A percentile compares a stretch with the other conserved stretches of the same genome.
Evolutionary conservation across 2,113 vertebrate species (phyloP).

Genomic region (Catagonus wagneri): DNA sequence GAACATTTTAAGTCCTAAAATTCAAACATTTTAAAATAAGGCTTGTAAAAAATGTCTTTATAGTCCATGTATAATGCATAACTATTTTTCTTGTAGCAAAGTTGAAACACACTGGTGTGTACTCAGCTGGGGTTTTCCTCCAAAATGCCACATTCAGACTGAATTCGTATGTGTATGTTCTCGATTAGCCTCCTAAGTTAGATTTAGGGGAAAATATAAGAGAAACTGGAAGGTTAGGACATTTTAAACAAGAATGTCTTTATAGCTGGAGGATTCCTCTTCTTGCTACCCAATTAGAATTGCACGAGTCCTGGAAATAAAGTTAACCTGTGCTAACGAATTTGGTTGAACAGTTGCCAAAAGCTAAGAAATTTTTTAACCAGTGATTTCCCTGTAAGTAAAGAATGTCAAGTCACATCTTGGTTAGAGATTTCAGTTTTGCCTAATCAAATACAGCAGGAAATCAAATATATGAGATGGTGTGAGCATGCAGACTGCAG

Average conservation of each 20-base stretch:
- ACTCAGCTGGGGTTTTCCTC: conserved; percentile 71
- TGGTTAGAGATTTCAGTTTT: conserved; percentile 33
- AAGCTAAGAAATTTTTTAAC: conserved; percentile 32
- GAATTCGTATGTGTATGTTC: conserved; percentile 55
- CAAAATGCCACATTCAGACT: conserved; percentile 63
- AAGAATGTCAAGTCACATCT: conserved; percentile 36
- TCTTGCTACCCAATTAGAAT: background rate
- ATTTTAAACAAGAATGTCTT: background rate
- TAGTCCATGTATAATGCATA: conserved; percentile 79
- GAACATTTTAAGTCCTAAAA: conserved; percentile 77
- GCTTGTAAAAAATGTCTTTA: conserved; percentile 75
- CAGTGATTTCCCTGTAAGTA: conserved; percentile 48
- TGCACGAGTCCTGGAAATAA: conserved; percentile 19
- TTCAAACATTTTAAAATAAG: conserved; percentile 76
- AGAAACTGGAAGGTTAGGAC: conserved; percentile 41
- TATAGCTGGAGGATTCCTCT: background rate
- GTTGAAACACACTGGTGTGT: conserved; percentile 57
- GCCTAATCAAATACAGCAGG: conserved; percentile 37
- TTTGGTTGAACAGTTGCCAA: conserved; percentile 28
- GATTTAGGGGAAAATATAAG: conserved; percentile 19
- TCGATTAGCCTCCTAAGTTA: conserved; percentile 51
- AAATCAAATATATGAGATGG: background rate
- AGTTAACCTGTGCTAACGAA: conserved; percentile 20
- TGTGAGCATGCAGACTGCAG: background rate
- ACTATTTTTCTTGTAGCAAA: conserved; percentile 74